A percentile compares a stretch with the other conserved stretches of the same genome.
These are phyloP conservation scores for Alectoris magna DNA, from an alignment of 2,797 vertebrate species.

Conservation along the genomic window DNA sequence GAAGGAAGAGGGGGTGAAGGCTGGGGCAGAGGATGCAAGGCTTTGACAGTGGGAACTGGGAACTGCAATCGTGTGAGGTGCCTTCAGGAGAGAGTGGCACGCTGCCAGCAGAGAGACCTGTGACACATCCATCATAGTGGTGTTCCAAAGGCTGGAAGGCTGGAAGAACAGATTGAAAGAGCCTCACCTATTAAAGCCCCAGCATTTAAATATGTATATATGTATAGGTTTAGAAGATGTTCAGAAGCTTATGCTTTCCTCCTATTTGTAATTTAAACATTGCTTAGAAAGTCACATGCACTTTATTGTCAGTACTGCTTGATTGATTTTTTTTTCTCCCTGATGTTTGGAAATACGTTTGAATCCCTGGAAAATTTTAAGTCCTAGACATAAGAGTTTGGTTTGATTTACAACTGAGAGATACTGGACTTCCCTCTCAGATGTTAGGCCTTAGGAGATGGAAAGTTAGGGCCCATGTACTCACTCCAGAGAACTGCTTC, in stretches of 20 bases:
- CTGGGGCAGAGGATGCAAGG: fast-evolving
- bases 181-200: background rate
- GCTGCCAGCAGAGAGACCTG: background rate
- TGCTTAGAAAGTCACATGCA: background rate
- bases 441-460: fast-evolving
- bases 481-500: background rate
- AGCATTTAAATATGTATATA: background rate
- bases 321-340: background rate
- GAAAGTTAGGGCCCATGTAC: background rate
- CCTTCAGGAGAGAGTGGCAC: background rate
- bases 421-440: background rate
- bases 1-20: background rate
- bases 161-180: background rate
- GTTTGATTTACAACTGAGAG: background rate
- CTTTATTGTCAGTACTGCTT: background rate
- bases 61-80: background rate
- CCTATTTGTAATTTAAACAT: background rate
- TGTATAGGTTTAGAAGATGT: background rate
- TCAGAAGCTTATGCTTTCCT: background rate
- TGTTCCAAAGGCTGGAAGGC: background rate
- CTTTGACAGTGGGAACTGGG: background rate
- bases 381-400: fast-evolving
- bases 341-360: background rate
- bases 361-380: background rate
- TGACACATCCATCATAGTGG: fast-evolving